phyloP scores from a whole-genome alignment of 2,888 invertebrate genomes.

The Diarsia mendica region DNA sequence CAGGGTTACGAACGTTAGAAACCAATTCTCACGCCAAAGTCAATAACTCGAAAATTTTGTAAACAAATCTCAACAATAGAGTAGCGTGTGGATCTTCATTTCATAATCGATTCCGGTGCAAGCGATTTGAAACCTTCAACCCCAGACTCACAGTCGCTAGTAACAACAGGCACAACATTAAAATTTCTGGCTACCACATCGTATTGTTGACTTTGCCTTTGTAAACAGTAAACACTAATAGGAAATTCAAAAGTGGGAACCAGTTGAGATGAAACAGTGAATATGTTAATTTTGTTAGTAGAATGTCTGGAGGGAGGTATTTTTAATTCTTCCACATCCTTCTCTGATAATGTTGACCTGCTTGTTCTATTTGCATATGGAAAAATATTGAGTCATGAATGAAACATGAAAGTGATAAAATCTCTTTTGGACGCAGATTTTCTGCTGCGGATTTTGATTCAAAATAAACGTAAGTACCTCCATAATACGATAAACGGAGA shows the following conservation, averaged over 20 bases:
- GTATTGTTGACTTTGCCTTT: slow-evolving; percentile 88
- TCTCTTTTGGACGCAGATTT: neutral
- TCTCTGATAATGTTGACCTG: slow-evolving; percentile 54
- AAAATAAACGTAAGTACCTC: slow-evolving; percentile 28
- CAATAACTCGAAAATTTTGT: slow-evolving; percentile 86
- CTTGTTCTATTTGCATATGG: slow-evolving; percentile 49
- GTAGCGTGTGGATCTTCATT: slow-evolving; percentile 80
- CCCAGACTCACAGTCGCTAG: slow-evolving; percentile 62
- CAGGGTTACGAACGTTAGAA: slow-evolving; percentile 86
- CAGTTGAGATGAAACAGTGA: slow-evolving; percentile 88
- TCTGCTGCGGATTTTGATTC: slow-evolving; percentile 25
- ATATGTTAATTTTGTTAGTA: slow-evolving; percentile 86
- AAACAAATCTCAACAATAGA: slow-evolving; percentile 87
- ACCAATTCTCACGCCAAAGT: slow-evolving; percentile 89
- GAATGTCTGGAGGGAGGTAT: slow-evolving; percentile 67
- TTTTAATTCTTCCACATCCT: slow-evolving; percentile 67
- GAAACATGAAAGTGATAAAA: slow-evolving; percentile 26
- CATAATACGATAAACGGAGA: slow-evolving; percentile 40
- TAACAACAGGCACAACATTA: slow-evolving; percentile 67
- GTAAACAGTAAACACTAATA: slow-evolving; percentile 90
- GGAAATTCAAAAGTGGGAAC: slow-evolving; percentile 89
- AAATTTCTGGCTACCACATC: slow-evolving; percentile 82
- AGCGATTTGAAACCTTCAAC: slow-evolving; percentile 64
- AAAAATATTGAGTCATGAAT: slow-evolving; percentile 49
- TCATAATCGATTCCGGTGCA: slow-evolving; percentile 70